These are phyloP conservation scores for Alethe diademata DNA, from an alignment of 2,113 vertebrate species.

Conservation along the genomic window DNA sequence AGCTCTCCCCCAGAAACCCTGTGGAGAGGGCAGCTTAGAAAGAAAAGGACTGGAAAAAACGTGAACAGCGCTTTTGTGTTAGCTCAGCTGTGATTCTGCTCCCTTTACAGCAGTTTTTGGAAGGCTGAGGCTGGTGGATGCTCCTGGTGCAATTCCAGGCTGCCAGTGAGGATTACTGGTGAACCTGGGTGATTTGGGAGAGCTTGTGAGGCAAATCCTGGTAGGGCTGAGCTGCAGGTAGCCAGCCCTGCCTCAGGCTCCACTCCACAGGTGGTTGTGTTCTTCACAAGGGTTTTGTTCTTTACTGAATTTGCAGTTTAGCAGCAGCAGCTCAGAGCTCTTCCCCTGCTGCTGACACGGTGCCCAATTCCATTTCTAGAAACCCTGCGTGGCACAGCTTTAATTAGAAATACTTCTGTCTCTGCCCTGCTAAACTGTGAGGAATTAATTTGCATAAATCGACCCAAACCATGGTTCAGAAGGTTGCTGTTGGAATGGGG, in stretches of 20 bases:
- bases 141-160: not conserved
- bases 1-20: slow-evolving; percentile 95
- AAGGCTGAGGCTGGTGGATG: not conserved
- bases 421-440: slow-evolving; percentile 19
- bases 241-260: not conserved
- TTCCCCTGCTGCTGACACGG: not conserved
- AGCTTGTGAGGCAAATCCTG: accelerated
- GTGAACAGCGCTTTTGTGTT: accelerated
- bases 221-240: not conserved
- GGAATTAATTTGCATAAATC: slow-evolving; percentile 15
- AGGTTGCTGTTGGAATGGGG: not conserved
- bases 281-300: not conserved
- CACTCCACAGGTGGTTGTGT: accelerated
- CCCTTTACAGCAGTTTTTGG: not conserved
- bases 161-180: not conserved
- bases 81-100: not conserved
- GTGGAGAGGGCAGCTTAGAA: not conserved
- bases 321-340: not conserved
- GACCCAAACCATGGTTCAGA: not conserved
- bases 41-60: not conserved
- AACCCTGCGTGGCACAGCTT: slow-evolving; percentile 7
- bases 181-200: not conserved
- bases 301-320: not conserved
- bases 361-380: slow-evolving; percentile 12
- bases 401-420: slow-evolving; percentile 32